A percentile compares a stretch with the other conserved stretches of the same genome.
These are phyloP conservation scores for Spatula versicolor DNA, from an alignment of 2,797 vertebrate species.

Conservation along the genomic window DNA sequence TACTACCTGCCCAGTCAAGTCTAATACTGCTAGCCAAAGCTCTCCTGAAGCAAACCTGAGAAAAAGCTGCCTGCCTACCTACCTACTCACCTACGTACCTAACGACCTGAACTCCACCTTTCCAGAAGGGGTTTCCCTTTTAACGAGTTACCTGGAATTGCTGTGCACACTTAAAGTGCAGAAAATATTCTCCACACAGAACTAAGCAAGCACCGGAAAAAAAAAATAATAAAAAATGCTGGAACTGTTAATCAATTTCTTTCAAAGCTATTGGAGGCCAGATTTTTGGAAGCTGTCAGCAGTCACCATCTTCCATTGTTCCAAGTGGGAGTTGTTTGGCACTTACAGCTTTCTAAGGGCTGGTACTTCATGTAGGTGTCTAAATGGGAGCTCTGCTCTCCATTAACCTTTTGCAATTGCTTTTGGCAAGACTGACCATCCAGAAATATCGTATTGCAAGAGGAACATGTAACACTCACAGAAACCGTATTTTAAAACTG, in stretches of 20 bases:
- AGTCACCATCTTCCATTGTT: slow-evolving; percentile 27
- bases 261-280: not conserved
- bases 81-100: not conserved
- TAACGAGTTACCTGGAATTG: not conserved
- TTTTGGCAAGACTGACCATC: slow-evolving; percentile 41
- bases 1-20: not conserved
- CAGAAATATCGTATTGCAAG: slow-evolving; percentile 44
- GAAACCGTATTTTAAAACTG: slow-evolving; percentile 42
- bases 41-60: not conserved
- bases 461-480: slow-evolving; percentile 22
- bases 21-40: not conserved
- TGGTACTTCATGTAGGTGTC: slow-evolving; percentile 40
- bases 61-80: not conserved
- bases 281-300: not conserved
- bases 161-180: not conserved
- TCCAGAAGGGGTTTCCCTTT: not conserved
- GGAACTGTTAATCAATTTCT: not conserved
- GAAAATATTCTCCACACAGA: not conserved
- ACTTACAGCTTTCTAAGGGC: slow-evolving; percentile 10
- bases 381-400: slow-evolving; percentile 52
- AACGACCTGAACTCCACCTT: not conserved
- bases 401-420: slow-evolving; percentile 19
- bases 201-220: not conserved
- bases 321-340: slow-evolving; percentile 29
- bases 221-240: not conserved